A percentile compares a stretch with the other conserved stretches of the same genome.
phyloP scores from a whole-genome alignment of 2,113 vertebrate genomes.

The Rana temporaria region DNA sequence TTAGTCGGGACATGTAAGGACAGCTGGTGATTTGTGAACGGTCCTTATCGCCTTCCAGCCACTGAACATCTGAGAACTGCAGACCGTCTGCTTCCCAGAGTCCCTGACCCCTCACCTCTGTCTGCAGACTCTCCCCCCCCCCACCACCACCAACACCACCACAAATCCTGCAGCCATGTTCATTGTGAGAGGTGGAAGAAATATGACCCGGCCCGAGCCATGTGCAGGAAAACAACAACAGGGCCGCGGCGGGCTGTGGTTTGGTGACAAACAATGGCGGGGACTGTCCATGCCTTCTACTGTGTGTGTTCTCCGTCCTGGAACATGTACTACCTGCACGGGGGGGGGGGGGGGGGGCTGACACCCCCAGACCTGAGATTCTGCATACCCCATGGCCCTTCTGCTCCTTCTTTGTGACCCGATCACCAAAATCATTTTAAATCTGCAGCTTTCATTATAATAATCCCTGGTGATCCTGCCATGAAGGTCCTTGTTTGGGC shows the following conservation, averaged over 20 bases:
- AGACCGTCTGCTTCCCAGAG: conserved; percentile 60
- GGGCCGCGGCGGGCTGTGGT: neutral
- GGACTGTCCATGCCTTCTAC: neutral
- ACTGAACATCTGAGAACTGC: conserved; percentile 56
- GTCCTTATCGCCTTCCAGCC: conserved; percentile 42
- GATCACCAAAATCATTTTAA: too few relatives aligned
- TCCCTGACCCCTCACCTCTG: conserved; percentile 54
- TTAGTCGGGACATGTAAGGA: too few relatives aligned
- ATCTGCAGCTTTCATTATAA: too few relatives aligned
- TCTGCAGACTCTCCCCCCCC: conserved; percentile 47
- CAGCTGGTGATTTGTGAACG: conserved; percentile 41
- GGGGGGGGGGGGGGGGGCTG: too few relatives aligned
- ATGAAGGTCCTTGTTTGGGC: too few relatives aligned
- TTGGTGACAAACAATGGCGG: conserved; percentile 6
- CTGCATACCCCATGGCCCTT: too few relatives aligned
- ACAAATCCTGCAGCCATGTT: conserved; percentile 64
- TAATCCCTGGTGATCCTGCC: too few relatives aligned
- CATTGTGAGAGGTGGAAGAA: neutral
- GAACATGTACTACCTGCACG: neutral
- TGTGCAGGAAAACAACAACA: too few relatives aligned
- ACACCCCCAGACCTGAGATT: too few relatives aligned
- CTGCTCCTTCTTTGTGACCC: too few relatives aligned
- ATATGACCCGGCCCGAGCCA: neutral
- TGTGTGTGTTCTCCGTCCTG: neutral
- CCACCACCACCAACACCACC: conserved; percentile 36